These are phyloP conservation scores for Lingula anatina DNA, from an alignment of 2,888 invertebrate species.

Conservation along the genomic window DNA sequence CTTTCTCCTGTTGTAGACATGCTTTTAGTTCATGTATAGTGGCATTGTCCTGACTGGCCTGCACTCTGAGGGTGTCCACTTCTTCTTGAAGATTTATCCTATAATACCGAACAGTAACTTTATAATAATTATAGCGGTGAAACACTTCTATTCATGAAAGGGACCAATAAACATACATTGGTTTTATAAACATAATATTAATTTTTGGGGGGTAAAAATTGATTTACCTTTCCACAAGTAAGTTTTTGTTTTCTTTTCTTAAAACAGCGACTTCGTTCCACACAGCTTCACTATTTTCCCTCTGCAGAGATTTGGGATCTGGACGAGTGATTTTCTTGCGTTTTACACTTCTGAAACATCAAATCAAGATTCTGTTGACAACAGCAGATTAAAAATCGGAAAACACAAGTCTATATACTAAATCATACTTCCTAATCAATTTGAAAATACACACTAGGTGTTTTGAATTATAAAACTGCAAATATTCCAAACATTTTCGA, in stretches of 20 bases:
- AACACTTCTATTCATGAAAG: not conserved
- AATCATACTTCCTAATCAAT: no score
- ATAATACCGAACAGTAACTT: no score
- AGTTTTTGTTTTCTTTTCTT: conserved; percentile 39
- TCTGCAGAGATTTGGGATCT: conserved; percentile 37
- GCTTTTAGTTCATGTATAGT: conserved; percentile 42
- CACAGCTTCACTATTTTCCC: conserved; percentile 44
- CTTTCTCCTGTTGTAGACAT: conserved; percentile 39
- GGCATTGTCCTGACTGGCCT: conserved; percentile 40
- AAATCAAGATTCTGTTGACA: no score
- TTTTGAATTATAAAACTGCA: no score
- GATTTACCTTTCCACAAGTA: conserved; percentile 38
- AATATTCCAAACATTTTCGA: no score
- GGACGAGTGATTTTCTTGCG: conserved; percentile 25
- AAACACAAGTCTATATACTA: no score
- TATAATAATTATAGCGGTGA: no score
- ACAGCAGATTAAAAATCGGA: no score
- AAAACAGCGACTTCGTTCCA: conserved; percentile 49
- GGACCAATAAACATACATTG: not conserved
- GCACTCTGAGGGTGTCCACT: conserved; percentile 37
- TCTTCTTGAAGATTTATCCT: conserved; percentile 46
- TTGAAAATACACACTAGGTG: no score
- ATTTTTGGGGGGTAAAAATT: not conserved
- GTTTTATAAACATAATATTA: not conserved
- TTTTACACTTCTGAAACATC: no score